These are phyloP conservation scores for Crossaster papposus DNA, from an alignment of 53 echinoderm and acorn worm genomes.

Conservation along the genomic window DNA sequence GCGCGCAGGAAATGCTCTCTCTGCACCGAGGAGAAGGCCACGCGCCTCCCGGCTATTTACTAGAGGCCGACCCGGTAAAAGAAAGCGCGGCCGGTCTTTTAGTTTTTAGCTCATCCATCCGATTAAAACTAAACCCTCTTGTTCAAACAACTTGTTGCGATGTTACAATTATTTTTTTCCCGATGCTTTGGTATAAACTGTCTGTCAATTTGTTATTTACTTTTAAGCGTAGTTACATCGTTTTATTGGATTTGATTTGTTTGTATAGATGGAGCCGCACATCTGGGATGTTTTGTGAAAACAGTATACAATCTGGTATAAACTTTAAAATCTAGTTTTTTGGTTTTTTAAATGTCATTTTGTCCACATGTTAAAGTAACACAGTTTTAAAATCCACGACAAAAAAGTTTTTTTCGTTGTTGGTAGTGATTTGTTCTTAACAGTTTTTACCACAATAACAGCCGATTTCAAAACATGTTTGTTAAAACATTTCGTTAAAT, in stretches of 20 bases:
- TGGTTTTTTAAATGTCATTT: too few relatives aligned
- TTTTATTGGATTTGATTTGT: neutral
- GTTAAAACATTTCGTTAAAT: too few relatives aligned
- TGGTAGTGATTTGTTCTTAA: too few relatives aligned
- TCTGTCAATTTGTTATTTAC: neutral
- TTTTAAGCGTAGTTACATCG: neutral
- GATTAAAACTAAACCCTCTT: neutral
- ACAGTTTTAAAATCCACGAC: neutral
- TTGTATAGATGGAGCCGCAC: neutral
- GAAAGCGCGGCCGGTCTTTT: neutral
- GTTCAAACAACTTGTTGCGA: constrained; percentile 14
- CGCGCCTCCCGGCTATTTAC: constrained; percentile 31
- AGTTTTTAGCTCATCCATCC: neutral
- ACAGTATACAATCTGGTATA: too few relatives aligned
- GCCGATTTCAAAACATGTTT: too few relatives aligned
- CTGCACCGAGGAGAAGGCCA: constrained; percentile 15
- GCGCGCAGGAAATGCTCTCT: constrained; percentile 10
- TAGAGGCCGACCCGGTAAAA: constrained; percentile 7
- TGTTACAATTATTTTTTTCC: neutral
- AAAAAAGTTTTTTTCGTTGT: too few relatives aligned
- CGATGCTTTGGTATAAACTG: too few relatives aligned
- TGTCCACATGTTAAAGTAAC: neutral
- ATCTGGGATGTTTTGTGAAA: too few relatives aligned
- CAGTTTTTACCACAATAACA: too few relatives aligned
- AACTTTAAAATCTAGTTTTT: too few relatives aligned